These are phyloP conservation scores for Empidonax traillii DNA, from an alignment of 2,113 vertebrate genomes.

Conservation along the genomic window DNA sequence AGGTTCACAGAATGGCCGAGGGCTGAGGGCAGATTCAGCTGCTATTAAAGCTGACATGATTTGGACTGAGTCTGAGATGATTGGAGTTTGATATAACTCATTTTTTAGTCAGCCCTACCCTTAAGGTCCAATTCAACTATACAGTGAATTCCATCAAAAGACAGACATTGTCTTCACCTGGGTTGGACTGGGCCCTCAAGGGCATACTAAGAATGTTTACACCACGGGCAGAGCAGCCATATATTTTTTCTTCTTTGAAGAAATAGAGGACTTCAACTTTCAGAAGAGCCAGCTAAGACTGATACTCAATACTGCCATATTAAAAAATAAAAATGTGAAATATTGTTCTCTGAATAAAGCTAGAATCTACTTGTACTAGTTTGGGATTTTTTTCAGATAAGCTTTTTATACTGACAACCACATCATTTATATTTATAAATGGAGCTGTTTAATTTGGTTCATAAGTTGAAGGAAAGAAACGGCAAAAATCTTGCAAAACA, in stretches of 20 bases:
- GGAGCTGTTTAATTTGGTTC: background rate
- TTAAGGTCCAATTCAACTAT: background rate
- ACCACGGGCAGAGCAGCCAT: background rate
- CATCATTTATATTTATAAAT: background rate
- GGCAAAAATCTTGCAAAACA: background rate
- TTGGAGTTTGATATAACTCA: background rate
- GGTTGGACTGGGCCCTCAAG: background rate
- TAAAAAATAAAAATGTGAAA: background rate
- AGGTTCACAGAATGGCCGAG: background rate
- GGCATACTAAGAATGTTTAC: background rate
- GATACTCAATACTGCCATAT: background rate
- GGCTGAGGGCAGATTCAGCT: background rate
- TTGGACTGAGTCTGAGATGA: background rate
- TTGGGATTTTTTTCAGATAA: background rate
- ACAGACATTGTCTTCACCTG: background rate
- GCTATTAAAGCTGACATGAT: background rate
- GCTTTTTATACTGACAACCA: background rate
- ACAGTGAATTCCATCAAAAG: background rate
- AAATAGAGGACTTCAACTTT: background rate
- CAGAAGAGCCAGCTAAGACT: background rate
- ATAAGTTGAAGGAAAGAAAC: background rate
- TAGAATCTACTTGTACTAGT: background rate
- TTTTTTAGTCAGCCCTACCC: constrained; percentile 34
- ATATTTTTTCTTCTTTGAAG: background rate
- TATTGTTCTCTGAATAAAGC: background rate